Evolutionary conservation across 1,140 invertebrate species (phyloP).

Genomic region (Cydia amplana): DNA sequence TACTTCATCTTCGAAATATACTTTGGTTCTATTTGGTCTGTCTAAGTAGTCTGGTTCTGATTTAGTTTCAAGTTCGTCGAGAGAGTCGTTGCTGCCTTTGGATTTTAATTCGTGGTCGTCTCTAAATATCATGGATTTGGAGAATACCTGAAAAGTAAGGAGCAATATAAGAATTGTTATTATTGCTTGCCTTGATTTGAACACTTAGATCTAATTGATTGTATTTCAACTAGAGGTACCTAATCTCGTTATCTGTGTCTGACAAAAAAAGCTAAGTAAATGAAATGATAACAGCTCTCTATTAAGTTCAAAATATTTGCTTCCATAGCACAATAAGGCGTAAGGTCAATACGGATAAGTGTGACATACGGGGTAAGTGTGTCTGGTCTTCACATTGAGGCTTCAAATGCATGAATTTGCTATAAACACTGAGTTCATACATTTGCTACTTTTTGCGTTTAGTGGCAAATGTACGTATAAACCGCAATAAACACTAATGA

Average conservation of each 20-base stretch:
- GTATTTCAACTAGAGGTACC: too few species aligned
- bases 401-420: too few species aligned
- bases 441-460: too few species aligned
- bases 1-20: slow-evolving; percentile 74
- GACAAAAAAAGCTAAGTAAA: too few species aligned
- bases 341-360: background rate
- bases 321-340: background rate
- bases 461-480: too few species aligned
- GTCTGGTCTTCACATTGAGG: background rate
- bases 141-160: slow-evolving; percentile 70
- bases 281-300: background rate
- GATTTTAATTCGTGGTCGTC: slow-evolving; percentile 70
- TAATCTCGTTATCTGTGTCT: too few species aligned
- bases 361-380: too few species aligned
- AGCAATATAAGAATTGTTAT: slow-evolving; percentile 13
- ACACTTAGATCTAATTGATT: background rate
- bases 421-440: too few species aligned
- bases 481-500: too few species aligned
- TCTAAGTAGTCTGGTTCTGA: slow-evolving; percentile 70
- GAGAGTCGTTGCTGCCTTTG: slow-evolving; percentile 55
- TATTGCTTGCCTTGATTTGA: background rate
- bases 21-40: slow-evolving; percentile 71
- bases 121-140: slow-evolving; percentile 78
- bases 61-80: slow-evolving; percentile 70
- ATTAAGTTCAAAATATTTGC: background rate